A percentile compares a stretch with the other conserved stretches of the same genome.
phyloP scores from a whole-genome alignment of 1,140 invertebrate genomes.

The Sarcophaga bullata region DNA sequence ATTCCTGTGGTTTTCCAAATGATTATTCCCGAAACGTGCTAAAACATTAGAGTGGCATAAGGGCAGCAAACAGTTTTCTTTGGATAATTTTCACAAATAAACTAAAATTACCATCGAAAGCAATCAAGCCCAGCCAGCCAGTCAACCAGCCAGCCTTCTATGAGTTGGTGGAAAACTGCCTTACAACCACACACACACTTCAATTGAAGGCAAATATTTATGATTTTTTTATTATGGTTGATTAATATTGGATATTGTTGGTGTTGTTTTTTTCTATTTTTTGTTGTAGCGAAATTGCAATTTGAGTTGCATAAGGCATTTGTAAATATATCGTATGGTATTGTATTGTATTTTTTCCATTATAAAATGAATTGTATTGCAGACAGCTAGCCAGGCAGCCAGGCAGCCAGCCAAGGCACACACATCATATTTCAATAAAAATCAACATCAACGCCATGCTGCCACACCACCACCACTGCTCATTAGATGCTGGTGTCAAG shows the following conservation, averaged over 20 bases:
- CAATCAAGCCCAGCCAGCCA: neutral
- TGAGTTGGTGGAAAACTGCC: neutral
- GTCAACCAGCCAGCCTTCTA: neutral
- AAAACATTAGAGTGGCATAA: neutral
- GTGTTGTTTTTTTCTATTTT: too few species aligned
- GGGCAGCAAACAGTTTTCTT: neutral
- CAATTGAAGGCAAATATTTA: neutral
- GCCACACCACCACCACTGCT: neutral
- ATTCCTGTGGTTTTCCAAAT: slow-evolving; percentile 2
- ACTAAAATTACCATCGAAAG: neutral
- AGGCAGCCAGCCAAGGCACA: neutral
- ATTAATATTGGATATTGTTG: neutral
- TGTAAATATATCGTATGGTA: neutral
- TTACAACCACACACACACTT: neutral
- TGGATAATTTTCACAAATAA: neutral
- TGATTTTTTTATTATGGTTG: neutral
- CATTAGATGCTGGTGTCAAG: slow-evolving; percentile 9
- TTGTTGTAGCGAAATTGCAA: too few species aligned
- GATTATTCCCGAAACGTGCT: neutral
- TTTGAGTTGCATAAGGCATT: neutral
- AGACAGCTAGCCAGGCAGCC: neutral
- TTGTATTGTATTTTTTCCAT: neutral
- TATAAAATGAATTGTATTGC: neutral
- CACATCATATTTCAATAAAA: neutral
- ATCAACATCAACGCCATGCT: neutral